Evolutionary conservation across 2,797 vertebrate genomes (phyloP).

Genomic region (Bovichtus variegatus): DNA sequence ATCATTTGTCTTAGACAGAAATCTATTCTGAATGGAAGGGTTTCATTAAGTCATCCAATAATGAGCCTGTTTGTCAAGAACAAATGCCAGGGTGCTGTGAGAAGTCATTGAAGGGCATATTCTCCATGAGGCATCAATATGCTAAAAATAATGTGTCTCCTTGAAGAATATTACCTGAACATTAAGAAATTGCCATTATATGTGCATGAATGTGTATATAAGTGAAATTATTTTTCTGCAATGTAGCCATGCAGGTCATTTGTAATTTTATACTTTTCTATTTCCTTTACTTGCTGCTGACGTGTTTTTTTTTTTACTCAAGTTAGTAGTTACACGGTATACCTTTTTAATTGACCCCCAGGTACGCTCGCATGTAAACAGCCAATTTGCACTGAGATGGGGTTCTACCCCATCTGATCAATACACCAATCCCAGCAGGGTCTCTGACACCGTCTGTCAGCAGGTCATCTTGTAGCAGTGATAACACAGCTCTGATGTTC

Average conservation of each 20-base stretch:
- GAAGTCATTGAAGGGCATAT: constrained; percentile 71
- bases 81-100: constrained; percentile 71
- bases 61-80: constrained; percentile 81
- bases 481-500: constrained; percentile 54
- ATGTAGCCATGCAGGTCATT: neutral
- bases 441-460: constrained; percentile 62
- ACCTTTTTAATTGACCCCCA: constrained; percentile 69
- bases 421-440: constrained; percentile 65
- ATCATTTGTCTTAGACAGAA: constrained; percentile 74
- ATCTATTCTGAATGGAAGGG: constrained; percentile 80
- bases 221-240: neutral
- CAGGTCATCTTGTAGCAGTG: constrained; percentile 63
- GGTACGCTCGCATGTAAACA: constrained; percentile 60
- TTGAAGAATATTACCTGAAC: constrained; percentile 32
- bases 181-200: constrained; percentile 22
- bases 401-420: constrained; percentile 68
- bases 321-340: constrained; percentile 31
- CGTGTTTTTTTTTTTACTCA: constrained; percentile 2
- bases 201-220: neutral
- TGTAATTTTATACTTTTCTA: neutral
- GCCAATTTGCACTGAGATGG: constrained; percentile 64
- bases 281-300: neutral
- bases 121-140: constrained; percentile 63
- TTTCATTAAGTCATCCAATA: constrained; percentile 82
- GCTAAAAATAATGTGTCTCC: constrained; percentile 25